A percentile compares a stretch with the other conserved stretches of the same genome.
phyloP scores from a whole-genome alignment of 2,113 vertebrate genomes.

The Calidris pugnax region DNA sequence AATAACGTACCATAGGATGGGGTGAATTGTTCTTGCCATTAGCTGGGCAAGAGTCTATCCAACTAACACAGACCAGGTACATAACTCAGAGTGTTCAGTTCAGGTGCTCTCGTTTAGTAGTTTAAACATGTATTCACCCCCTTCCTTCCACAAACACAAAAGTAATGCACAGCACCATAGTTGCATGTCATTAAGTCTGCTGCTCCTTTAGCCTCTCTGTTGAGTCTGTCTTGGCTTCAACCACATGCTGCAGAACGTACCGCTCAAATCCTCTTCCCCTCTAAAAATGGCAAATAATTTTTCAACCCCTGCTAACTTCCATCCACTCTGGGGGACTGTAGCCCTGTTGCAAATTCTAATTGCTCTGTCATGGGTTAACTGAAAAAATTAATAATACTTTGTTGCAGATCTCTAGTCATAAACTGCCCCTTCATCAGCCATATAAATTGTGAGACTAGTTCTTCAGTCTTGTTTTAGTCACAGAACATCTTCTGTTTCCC shows the following conservation, averaged over 20 bases:
- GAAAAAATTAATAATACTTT: background rate
- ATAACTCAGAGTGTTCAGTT: background rate
- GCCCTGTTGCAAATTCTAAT: background rate
- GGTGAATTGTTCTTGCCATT: background rate
- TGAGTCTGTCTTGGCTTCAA: background rate
- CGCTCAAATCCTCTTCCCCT: background rate
- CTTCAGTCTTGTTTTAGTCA: background rate
- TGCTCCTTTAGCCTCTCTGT: background rate
- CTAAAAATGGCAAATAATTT: background rate
- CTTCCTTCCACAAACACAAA: background rate
- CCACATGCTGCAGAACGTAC: fast-evolving
- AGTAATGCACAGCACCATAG: background rate
- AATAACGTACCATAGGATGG: background rate
- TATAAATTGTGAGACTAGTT: background rate
- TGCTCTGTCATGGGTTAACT: background rate
- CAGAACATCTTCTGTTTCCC: background rate
- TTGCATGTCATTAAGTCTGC: background rate
- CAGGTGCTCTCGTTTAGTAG: background rate
- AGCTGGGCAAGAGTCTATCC: background rate
- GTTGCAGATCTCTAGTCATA: background rate
- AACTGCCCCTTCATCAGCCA: background rate
- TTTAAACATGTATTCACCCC: background rate
- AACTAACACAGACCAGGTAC: background rate
- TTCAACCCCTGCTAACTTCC: background rate
- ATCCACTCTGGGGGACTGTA: background rate